Evolutionary conservation across 2,113 vertebrate genomes (phyloP), one percentile per base, ranked within the genome.

Genomic region (Tachycineta bicolor): DNA sequence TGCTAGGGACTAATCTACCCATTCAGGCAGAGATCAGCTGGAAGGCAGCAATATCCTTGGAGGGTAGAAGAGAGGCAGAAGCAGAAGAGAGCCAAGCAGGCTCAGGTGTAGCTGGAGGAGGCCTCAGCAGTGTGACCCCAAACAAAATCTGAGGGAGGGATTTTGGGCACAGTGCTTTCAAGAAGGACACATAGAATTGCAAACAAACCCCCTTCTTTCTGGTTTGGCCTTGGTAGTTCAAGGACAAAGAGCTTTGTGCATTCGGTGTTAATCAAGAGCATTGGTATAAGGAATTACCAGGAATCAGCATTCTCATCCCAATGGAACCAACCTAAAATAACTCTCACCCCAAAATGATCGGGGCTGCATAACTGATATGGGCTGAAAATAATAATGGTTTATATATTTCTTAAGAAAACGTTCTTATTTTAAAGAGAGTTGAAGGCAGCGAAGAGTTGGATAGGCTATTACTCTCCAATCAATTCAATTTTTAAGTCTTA

Each of bases 401-500:
- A 46, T 63, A 29, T 68, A 69, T 85, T 82, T 83, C 86, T 75
- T 89, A 90, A 85, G 83, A 91, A 75, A 88, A 96, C 69, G 62
- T 70, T 93, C 79, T 96, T 73, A 82, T 94, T 97, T 93, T 95
- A 94, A 95, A 94, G 80, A 62, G 55, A 63, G 41, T 80, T 96
- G 55, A 86, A 97, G 92, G 56, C 86, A 85, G 83, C 71, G 67
- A 84, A 94, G 89, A 83, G 29, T 56, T 87, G 85, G 92, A 96
- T 93, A 95, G 84, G 76, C 95, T 95, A 95, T 96, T 95, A 95
- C 68, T 91, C 95, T 97, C 92, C 94, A 97, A 97, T 94, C 96
- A 96, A 69, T 97, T 97, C 89, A 80, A 75, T 90, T 93, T 97
- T 90, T 97, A 98, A 97, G 93, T 82, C 97, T 94, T 97, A 89